phyloP scores from a whole-genome alignment of 2,888 invertebrate genomes.

The Pollenia angustigena region DNA sequence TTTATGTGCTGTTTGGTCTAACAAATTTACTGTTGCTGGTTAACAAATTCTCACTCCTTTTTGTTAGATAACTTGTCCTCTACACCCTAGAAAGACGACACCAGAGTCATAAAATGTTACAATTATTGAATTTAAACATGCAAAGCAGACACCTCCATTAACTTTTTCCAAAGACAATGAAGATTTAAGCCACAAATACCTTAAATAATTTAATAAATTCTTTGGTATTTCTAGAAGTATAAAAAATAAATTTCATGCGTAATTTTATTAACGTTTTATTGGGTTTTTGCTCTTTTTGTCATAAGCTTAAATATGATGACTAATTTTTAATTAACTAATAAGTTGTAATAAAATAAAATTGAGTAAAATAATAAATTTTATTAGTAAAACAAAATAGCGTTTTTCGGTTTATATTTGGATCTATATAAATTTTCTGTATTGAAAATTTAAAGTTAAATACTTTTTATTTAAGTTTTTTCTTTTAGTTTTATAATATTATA shows the following conservation, averaged over 20 bases:
- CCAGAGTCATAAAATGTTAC: slow-evolving; percentile 54
- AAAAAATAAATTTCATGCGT: not conserved
- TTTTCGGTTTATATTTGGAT: no score
- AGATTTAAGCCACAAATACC: not conserved
- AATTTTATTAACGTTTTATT: not conserved
- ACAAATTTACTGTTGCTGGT: no score
- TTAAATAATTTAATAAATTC: not conserved
- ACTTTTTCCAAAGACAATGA: slow-evolving; percentile 16
- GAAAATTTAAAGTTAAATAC: no score
- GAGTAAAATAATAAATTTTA: no score
- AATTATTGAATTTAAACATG: slow-evolving; percentile 63
- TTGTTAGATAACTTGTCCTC: no score
- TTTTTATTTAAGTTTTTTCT: no score
- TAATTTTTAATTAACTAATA: slow-evolving; percentile 37
- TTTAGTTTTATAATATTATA: no score
- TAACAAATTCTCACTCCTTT: not conserved
- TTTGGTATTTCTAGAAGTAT: not conserved
- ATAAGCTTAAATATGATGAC: not conserved
- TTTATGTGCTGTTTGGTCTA: no score
- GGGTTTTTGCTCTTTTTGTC: not conserved
- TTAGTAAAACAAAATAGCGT: no score
- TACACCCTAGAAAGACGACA: slow-evolving; percentile 38
- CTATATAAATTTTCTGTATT: no score
- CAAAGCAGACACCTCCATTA: slow-evolving; percentile 61
- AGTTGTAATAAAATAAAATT: not conserved